A percentile compares a stretch with the other conserved stretches of the same genome.
Conservation (phyloP, 2,888 invertebrate genomes). For the Apodemia hepburni region DNA sequence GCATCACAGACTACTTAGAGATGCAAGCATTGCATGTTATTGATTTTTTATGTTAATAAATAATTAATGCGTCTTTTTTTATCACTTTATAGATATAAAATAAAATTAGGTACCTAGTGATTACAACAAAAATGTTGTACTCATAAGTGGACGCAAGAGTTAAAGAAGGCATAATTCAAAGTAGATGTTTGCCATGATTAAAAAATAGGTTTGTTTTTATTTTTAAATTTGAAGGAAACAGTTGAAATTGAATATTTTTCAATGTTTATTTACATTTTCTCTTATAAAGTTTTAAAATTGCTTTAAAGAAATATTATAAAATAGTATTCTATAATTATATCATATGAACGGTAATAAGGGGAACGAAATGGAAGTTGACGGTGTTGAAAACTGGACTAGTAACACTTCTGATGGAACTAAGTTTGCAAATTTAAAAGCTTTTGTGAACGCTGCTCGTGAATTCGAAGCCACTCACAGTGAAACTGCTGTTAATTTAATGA, state of each 20-base stretch:
- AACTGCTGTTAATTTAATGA: constrained; percentile 71
- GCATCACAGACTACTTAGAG: no score
- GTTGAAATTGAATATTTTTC: constrained; percentile 60
- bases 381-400: constrained; percentile 47
- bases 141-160: constrained; percentile 15
- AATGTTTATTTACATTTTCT: constrained; percentile 6
- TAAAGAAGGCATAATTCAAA: not conserved
- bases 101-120: no score
- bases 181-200: not conserved
- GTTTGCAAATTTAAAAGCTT: constrained; percentile 72
- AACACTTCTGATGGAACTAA: constrained; percentile 59
- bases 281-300: constrained; percentile 8
- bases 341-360: not conserved
- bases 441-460: constrained; percentile 74
- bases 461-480: constrained; percentile 76
- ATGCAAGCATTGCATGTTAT: no score
- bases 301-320: not conserved
- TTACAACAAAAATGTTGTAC: not conserved
- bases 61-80: no score
- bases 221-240: constrained; percentile 42
- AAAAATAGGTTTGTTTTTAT: constrained; percentile 13
- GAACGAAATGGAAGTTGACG: constrained; percentile 58
- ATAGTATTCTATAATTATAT: not conserved
- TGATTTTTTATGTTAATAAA: no score
- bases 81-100: no score